phyloP scores from a whole-genome alignment of 2,113 vertebrate genomes.

The Vidua chalybeata region DNA sequence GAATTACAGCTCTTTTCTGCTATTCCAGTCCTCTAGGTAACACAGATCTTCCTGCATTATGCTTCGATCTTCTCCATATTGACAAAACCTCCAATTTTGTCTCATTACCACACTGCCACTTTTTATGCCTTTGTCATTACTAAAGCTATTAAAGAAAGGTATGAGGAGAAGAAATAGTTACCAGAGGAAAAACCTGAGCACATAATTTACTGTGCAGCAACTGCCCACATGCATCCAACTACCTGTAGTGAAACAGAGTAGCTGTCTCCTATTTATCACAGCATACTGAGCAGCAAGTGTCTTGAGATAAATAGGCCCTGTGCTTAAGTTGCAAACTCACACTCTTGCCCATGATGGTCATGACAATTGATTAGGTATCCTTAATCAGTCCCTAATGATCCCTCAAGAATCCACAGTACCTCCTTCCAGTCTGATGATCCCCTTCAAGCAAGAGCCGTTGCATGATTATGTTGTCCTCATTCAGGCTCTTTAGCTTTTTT shows the following conservation, averaged over 20 bases:
- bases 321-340: not conserved
- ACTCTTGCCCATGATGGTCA: not conserved
- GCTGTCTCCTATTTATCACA: not conserved
- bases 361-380: not conserved
- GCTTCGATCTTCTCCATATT: slow-evolving; percentile 5
- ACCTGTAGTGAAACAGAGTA: not conserved
- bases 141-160: slow-evolving; percentile 33
- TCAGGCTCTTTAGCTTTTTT: not conserved
- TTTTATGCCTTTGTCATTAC: slow-evolving; percentile 44
- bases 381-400: slow-evolving; percentile 8
- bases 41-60: slow-evolving; percentile 25
- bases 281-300: not conserved
- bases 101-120: slow-evolving; percentile 23
- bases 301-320: not conserved
- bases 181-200: not conserved
- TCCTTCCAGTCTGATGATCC: not conserved
- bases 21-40: not conserved
- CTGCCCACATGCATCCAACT: not conserved
- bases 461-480: not conserved
- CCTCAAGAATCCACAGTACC: not conserved
- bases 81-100: slow-evolving; percentile 33
- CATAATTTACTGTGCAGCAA: not conserved
- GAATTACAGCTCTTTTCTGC: slow-evolving; percentile 8
- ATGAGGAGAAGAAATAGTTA: not conserved
- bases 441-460: not conserved